Evolutionary conservation across 2,113 vertebrate species (phyloP), one percentile per base, ranked within the genome.

Genomic region (mouse (Mus musculus)): DNA sequence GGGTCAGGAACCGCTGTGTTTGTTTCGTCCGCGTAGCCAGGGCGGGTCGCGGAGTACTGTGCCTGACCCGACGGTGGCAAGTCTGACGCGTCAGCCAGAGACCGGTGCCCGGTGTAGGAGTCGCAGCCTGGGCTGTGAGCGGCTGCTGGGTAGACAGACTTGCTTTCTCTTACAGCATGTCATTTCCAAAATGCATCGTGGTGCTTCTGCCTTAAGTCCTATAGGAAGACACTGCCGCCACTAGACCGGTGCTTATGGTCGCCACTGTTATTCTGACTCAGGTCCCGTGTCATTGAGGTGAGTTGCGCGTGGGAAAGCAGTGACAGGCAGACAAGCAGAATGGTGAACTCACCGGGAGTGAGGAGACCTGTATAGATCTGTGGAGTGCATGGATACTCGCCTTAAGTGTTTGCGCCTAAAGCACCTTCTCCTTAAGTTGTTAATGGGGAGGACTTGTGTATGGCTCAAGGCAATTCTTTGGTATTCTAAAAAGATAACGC

Each of bases 251-350:
- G 84, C 87, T 75, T 65, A 6, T 42, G 39, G 54, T 78, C 90
- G 3, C 26, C 89, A 87, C 96, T 88, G 84, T 95, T 92, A 84
- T 78, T 95, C 36, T 80, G 69, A 5, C 93, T 59, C 78, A 90
- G 72, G 89, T 65, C 81, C 65, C 36, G 56, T 88, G 92, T 93
- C 95, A 12, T 63, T 69, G 85, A 98, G 97, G 97, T 97, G 94
- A 97, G 97, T 93, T 80, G 84, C 54, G 24, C 67, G 46, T 39
- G 54, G 24, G 90, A 88, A 30, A 92, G 94, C 90, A 88, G 12
- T 84, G 94, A 56, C 75, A 67, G 9, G 93, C 96, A 69, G 46
- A 92, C 75, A 67, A 11, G 93, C 96, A 69, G 46, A 92, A 69
- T 26, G 76, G 71, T 84, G 46, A 72, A 95, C 63, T 82, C 72